Conservation (phyloP, 2,888 invertebrate species). For the Orthonevra nobilis region DNA sequence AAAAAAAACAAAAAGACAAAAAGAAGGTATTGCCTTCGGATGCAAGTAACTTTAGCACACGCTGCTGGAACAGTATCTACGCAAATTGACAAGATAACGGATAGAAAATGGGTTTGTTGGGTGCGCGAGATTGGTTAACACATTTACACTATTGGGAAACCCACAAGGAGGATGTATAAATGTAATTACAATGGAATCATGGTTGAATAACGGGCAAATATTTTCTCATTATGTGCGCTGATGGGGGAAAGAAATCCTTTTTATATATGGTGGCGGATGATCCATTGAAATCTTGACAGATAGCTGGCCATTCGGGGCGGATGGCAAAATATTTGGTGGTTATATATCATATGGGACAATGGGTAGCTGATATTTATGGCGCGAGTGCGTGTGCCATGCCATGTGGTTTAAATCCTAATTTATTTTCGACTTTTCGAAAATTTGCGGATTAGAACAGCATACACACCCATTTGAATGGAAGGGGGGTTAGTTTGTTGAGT, state of each 20-base stretch:
- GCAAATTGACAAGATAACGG: conserved; percentile 71
- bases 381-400: conserved; percentile 29
- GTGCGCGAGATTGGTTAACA: conserved; percentile 36
- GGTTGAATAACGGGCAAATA: neutral
- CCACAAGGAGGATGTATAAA: conserved; percentile 2
- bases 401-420: conserved; percentile 45
- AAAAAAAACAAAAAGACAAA: conserved; percentile 43
- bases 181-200: neutral
- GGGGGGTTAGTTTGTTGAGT: too few species aligned
- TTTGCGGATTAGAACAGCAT: conserved; percentile 31
- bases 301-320: conserved; percentile 15
- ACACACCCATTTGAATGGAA: too few species aligned
- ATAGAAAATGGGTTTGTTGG: conserved; percentile 30
- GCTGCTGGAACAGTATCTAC: conserved; percentile 70
- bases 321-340: conserved; percentile 39
- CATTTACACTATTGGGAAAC: conserved; percentile 44
- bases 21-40: conserved; percentile 11
- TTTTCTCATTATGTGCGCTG: conserved; percentile 12
- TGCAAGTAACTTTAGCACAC: conserved; percentile 54
- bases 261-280: conserved; percentile 29
- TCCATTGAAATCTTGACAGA: conserved; percentile 52
- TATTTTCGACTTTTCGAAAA: conserved; percentile 33
- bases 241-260: neutral
- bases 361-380: conserved; percentile 41
- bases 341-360: conserved; percentile 43